Base-by-base conservation (phyloP, 2,113 vertebrate species). In the Donacobius atricapilla region DNA sequence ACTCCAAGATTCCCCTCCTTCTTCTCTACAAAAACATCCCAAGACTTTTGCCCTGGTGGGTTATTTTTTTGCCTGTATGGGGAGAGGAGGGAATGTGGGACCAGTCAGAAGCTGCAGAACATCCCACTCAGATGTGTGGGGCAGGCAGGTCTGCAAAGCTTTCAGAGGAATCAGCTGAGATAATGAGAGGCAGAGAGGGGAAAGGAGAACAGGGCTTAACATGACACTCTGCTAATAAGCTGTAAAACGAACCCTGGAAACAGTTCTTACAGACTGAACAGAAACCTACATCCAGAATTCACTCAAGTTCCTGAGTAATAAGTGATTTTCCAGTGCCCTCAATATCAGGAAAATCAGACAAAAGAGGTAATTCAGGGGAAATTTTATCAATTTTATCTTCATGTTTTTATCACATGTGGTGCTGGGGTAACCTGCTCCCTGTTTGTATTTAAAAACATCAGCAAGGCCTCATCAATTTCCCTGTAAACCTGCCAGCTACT, bases 261-360 rank as follows among this genome's bases (percentile, higher is more conserved):
- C 39, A 60, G 50, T 11, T 88, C 73, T 78, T 72, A 47, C 50
- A 86, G 72, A 78, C 83, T 82, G 70, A 94, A 76, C 19, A 85
- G 60, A 91, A 87, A 94, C 65, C 82, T 69, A n/a, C 56, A 66
- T 54, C 79, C 83, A 91, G 77, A 83, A 91, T 83, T 88, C 72
- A 60, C 56, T 40, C 73, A 66, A 15, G 53, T 40, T 79, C 57
- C 53, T 42, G 30, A 82, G 75, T 45, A 65, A 17, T 28, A 77
- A 54, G 44, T 31, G 73, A 72, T 82, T 76, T 90, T 83, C 56
- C 20, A 64, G 66, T 76, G 28, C n/a, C 12, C 42, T 70, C 45
- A 51, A 0, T n/a, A 93, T 45, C 63, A 77, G 78, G 33, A 88
- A 87, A 88, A 95, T 73, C 56, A 58, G 54, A 68, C 51, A 82